Evolutionary conservation across 1,140 invertebrate genomes (phyloP), one percentile per base, ranked within the genome.

Genomic region (Geopemphigus sp.): DNA sequence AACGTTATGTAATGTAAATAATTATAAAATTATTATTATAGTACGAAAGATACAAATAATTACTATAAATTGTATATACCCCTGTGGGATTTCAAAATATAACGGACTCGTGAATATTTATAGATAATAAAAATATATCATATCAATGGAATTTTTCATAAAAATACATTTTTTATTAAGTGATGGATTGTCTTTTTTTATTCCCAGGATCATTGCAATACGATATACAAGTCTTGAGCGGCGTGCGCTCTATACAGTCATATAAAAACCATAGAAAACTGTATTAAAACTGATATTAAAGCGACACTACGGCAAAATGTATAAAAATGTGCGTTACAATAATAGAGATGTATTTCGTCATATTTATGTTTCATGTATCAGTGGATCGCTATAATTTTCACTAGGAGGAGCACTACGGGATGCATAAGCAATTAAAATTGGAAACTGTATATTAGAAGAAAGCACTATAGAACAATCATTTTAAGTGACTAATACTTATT

Each of bases 321-420:
- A 45, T 47, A 66, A 22, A 14, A 45, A 47, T 47, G 29, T 12
- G 32, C n/a, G 19, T 22, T 5, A 22, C 19, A 8, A 63, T 4
- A 63, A 6, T 1, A 5, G 14, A n/a, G n/a, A 47, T 0, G n/a
- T 32, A 22, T 12, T 66, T 45, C n/a, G 12, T 39, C 10, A 66
- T 45, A 66, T 66, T 39, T 66, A 47, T 66, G 64, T 66, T 66
- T 56, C 12, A n/a, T 66, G 32, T 66, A 66, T 66, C 64, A 66
- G n/a, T 66, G 64, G 47, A 66, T 66, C 22, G 4, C 19, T 47
- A 45, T 15, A 22, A 45, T 47, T 45, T 32, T 66, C 39, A 45
- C 39, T 66, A 12, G 64, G n/a, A 66, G 64, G n/a, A n/a, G n/a
- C 11, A 39, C n/a, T 66, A 19, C 64, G 5, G 64, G 47, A 66